Evolutionary conservation across 1,140 invertebrate genomes (phyloP), one percentile per base, ranked within the genome.

Genomic region (Drosophila bocqueti): DNA sequence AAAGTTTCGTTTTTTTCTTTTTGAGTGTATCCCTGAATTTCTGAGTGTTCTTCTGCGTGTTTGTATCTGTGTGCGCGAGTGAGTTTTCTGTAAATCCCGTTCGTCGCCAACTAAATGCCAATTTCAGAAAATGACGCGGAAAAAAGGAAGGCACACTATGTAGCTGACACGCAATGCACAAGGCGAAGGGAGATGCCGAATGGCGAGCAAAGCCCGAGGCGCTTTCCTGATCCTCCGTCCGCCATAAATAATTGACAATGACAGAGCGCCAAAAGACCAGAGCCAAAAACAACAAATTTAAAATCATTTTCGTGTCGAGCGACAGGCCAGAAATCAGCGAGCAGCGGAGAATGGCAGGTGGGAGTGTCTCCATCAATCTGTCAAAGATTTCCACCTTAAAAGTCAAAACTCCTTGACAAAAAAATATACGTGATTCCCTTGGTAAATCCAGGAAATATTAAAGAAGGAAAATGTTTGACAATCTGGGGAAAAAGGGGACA

Each of bases 81-180:
- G 75, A 71, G 67, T 71, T 55, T 71, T 77, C 79, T 89, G 84
- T 72, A 87, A 89, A 87, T 87, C 84, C 84, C 77, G 81, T 65
- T 89, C 78, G 85, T 91, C 82, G 79, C 85, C 83, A 79, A 89
- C 84, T 87, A 90, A 90, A 90, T 90, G 85, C 85, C 85, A 90
- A 90, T 90, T 90, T 90, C 75, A 85, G 75, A 90, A 90, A 90
- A 90, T 90, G 85, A 90, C 85, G 84, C 84, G 81, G 74, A 87
- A 89, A 87, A 86, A 85, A 83, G 69, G 43, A 64, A 74, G 60
- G 46, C 50, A 58, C 58, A 76, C 49, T 38, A 52, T 52, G 43
- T 61, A 52, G 55, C 75, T 84, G 83, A 80, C 81, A 83, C 66
- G 81, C 77, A 69, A 85, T 74, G 82, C 49, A 43, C 21, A 49